Evolutionary conservation across 1,140 invertebrate genomes (phyloP).

Genomic region (Homalodisca vitripennis): DNA sequence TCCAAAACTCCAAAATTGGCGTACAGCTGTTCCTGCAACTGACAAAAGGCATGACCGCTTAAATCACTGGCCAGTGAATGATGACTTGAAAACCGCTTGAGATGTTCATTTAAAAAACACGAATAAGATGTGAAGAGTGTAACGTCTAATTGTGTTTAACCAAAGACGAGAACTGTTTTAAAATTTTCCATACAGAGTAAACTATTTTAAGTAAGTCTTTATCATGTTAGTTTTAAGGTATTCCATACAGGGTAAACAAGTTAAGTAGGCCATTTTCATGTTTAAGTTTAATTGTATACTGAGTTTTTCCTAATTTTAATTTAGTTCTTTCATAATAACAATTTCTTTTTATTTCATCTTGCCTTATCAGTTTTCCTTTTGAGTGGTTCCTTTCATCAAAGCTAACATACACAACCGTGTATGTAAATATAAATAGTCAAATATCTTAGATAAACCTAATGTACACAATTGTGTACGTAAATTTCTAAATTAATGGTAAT

Average conservation of each 20-base stretch:
- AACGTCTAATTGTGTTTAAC: neutral
- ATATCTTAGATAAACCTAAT: neutral
- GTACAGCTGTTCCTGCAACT: neutral
- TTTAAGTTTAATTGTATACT: neutral
- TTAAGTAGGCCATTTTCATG: neutral
- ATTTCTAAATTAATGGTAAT: neutral
- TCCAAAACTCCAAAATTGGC: neutral
- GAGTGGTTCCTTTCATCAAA: neutral
- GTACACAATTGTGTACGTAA: neutral
- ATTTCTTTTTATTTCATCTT: neutral
- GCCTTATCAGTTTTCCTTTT: neutral
- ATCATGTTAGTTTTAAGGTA: too few species aligned
- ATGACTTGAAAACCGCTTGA: neutral
- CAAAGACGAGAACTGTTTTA: neutral
- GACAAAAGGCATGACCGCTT: neutral
- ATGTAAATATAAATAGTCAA: slow-evolving; percentile 1
- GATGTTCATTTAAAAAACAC: neutral
- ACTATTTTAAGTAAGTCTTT: neutral
- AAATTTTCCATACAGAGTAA: neutral
- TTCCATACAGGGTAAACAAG: too few species aligned
- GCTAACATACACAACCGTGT: neutral
- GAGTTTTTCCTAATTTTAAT: neutral
- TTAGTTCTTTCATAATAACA: neutral
- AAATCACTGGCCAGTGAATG: neutral
- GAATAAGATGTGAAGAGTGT: neutral